Percentiles rank a stretch among this genome's conserved stretches.
These are phyloP conservation scores for Zophobas atratus DNA, from an alignment of 1,140 invertebrate species.

Conservation along the genomic window DNA sequence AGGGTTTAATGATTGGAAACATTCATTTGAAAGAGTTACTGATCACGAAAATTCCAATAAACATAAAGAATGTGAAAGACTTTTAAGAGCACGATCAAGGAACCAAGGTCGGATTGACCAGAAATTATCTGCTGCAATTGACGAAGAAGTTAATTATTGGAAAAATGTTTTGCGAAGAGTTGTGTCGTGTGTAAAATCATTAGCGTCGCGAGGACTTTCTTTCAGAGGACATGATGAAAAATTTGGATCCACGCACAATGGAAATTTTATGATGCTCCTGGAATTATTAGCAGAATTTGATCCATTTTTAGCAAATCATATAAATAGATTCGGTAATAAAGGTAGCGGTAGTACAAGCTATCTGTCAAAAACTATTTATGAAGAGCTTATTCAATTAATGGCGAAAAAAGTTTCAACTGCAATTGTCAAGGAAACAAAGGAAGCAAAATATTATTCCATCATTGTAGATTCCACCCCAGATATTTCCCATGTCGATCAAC, in stretches of 20 bases:
- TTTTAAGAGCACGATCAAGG: too few species aligned
- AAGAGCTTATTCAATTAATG: constrained; percentile 65
- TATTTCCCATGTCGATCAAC: too few species aligned
- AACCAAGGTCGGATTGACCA: too few species aligned
- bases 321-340: constrained; percentile 62
- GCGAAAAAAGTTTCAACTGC: constrained; percentile 36
- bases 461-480: constrained; percentile 67
- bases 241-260: constrained; percentile 46
- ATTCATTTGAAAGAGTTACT: too few species aligned
- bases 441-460: constrained; percentile 66
- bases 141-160: constrained; percentile 26
- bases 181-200: constrained; percentile 55
- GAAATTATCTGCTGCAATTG: too few species aligned
- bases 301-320: constrained; percentile 64
- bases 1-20: too few species aligned
- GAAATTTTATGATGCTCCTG: constrained; percentile 59
- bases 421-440: constrained; percentile 63
- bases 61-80: too few species aligned
- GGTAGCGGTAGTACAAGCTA: constrained; percentile 62
- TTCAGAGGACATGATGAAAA: constrained; percentile 53
- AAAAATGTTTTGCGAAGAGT: constrained; percentile 38
- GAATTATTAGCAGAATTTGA: constrained; percentile 65
- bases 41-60: too few species aligned
- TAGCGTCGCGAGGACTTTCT: constrained; percentile 54
- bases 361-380: constrained; percentile 63